phyloP scores from a whole-genome alignment of 2,888 invertebrate genomes.

The Parelbella ahira region DNA sequence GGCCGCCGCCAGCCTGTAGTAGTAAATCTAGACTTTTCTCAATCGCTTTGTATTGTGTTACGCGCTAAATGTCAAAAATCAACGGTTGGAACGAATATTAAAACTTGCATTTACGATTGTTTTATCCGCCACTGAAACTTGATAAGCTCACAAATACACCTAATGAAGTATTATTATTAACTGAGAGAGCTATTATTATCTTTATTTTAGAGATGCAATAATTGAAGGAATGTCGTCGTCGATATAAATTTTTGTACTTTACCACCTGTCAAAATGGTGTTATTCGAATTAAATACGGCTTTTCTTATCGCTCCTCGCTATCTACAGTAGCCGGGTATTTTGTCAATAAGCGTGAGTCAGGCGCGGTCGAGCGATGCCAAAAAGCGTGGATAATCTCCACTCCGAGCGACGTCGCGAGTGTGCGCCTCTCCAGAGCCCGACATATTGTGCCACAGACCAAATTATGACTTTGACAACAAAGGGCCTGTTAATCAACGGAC shows the following conservation, averaged over 20 bases:
- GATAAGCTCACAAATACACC: conserved; percentile 9
- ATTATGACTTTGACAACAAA: conserved; percentile 62
- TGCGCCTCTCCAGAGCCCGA: conserved; percentile 20
- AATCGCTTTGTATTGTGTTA: conserved; percentile 34
- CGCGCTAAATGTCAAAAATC: conserved; percentile 26
- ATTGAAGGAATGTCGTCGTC: not conserved
- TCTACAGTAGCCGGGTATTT: conserved; percentile 24
- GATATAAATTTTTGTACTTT: not conserved
- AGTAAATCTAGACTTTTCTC: conserved; percentile 41
- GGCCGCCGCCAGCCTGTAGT: conserved; percentile 38
- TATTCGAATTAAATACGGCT: conserved; percentile 17
- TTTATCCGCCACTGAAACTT: conserved; percentile 6
- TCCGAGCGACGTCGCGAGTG: conserved; percentile 26
- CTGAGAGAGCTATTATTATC: too few species aligned
- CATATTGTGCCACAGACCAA: conserved; percentile 36
- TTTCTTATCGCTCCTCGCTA: conserved; percentile 21
- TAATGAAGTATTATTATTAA: conserved; percentile 15
- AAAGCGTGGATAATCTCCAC: conserved; percentile 30
- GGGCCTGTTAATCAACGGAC: conserved; percentile 70
- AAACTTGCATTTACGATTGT: conserved; percentile 14
- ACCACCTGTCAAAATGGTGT: conserved; percentile 16
- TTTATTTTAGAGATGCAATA: conserved; percentile 4
- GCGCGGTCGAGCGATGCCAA: conserved; percentile 20
- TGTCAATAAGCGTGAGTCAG: conserved; percentile 29
- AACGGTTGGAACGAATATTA: conserved; percentile 14